Conservation (phyloP, 2,797 vertebrate species). For the Pangasius djambal region DNA sequence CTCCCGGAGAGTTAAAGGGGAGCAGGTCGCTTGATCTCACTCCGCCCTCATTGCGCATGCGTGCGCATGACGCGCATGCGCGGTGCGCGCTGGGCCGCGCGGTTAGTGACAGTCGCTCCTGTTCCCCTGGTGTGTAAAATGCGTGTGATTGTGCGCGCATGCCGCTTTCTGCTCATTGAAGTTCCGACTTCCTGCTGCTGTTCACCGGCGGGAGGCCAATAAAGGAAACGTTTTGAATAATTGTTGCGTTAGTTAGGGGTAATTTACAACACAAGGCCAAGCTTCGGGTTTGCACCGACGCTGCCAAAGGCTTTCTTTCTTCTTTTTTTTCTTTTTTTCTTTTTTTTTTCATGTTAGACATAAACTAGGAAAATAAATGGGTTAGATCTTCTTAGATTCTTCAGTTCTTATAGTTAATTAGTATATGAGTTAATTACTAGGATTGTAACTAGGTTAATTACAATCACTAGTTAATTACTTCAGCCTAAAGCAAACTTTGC, state of each 20-base stretch:
- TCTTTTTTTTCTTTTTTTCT: not conserved
- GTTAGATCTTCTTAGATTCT: not conserved
- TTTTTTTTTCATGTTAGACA: slow-evolving; percentile 13
- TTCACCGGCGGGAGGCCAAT: slow-evolving; percentile 68
- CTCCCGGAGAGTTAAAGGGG: slow-evolving; percentile 74
- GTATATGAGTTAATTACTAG: too few relatives aligned
- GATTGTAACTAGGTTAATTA: too few relatives aligned
- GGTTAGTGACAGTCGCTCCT: slow-evolving; percentile 30
- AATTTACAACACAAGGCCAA: slow-evolving; percentile 79
- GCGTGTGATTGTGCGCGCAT: slow-evolving; percentile 36
- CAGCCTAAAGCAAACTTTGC: not conserved
- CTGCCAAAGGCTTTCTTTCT: slow-evolving; percentile 49
- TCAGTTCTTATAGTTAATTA: not conserved
- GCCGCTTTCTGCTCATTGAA: slow-evolving; percentile 72
- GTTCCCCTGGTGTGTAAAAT: slow-evolving; percentile 19
- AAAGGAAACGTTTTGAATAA: slow-evolving; percentile 70
- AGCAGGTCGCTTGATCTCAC: slow-evolving; percentile 56
- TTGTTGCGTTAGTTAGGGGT: slow-evolving; percentile 77
- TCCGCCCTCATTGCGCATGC: slow-evolving; percentile 34
- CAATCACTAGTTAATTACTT: not conserved
- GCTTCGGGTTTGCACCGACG: slow-evolving; percentile 52
- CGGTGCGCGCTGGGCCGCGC: slow-evolving; percentile 11
- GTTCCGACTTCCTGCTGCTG: slow-evolving; percentile 71
- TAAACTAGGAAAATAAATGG: not conserved
- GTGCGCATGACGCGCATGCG: not conserved